Percentiles rank a stretch among this genome's conserved stretches.
phyloP scores from a whole-genome alignment of 2,797 vertebrate genomes.

The Gambusia yucatana region DNA sequence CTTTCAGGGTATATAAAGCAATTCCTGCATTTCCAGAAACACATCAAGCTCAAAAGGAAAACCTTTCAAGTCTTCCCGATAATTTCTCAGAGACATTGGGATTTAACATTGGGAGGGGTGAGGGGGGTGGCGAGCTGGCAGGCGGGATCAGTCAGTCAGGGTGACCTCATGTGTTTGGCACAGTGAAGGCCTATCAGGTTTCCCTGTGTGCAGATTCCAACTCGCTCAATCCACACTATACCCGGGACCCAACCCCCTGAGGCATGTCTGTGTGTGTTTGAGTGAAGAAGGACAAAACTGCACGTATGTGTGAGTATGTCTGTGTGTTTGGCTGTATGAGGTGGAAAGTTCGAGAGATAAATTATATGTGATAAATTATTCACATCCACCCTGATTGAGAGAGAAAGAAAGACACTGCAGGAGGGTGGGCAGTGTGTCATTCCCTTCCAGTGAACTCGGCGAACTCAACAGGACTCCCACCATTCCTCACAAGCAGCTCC shows the following conservation, averaged over 20 bases:
- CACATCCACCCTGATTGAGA: slow-evolving; percentile 48
- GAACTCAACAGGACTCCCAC: slow-evolving; percentile 69
- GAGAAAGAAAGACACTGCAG: slow-evolving; percentile 39
- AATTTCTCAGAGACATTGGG: slow-evolving; percentile 38
- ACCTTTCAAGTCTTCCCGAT: slow-evolving; percentile 32
- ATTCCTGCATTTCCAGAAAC: slow-evolving; percentile 23
- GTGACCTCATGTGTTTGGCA: slow-evolving; percentile 84
- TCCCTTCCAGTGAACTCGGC: slow-evolving; percentile 65
- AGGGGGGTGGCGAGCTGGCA: slow-evolving; percentile 49
- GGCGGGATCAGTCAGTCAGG: slow-evolving; percentile 72
- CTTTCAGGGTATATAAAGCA: slow-evolving; percentile 37
- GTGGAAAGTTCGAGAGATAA: slow-evolving; percentile 64
- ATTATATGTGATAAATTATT: slow-evolving; percentile 78
- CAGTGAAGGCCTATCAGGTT: slow-evolving; percentile 78
- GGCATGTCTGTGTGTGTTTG: slow-evolving; percentile 48
- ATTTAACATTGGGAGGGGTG: slow-evolving; percentile 42
- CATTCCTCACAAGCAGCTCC: slow-evolving; percentile 61
- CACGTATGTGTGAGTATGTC: slow-evolving; percentile 21
- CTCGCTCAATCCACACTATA: slow-evolving; percentile 66
- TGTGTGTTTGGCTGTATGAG: slow-evolving; percentile 48
- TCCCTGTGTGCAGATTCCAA: slow-evolving; percentile 78
- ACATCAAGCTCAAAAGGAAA: slow-evolving; percentile 28
- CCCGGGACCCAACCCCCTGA: slow-evolving; percentile 55
- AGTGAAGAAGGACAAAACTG: slow-evolving; percentile 37
- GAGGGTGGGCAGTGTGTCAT: slow-evolving; percentile 64